Percentiles rank a stretch among this genome's conserved stretches.
Evolutionary conservation across 1,140 invertebrate species (phyloP).

Genomic region (Melanaphis sacchari): DNA sequence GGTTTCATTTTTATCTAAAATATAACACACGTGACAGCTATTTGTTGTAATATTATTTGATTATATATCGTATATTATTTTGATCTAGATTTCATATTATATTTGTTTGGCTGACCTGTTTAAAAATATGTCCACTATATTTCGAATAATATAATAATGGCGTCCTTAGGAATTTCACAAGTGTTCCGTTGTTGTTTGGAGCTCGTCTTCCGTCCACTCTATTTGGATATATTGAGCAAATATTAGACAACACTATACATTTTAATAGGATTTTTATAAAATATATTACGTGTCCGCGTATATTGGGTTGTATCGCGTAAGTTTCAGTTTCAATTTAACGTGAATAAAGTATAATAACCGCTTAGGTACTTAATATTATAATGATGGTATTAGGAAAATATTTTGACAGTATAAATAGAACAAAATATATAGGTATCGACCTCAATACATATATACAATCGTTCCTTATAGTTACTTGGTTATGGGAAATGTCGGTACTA

Average conservation of each 20-base stretch:
- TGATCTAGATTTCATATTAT: neutral
- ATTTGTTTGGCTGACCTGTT: neutral
- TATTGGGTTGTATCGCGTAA: neutral
- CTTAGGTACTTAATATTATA: neutral
- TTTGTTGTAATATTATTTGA: neutral
- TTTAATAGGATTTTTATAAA: neutral
- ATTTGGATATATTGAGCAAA: neutral
- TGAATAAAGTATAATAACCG: conserved; percentile 13
- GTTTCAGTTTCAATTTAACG: conserved; percentile 21
- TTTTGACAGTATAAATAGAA: neutral
- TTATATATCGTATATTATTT: neutral
- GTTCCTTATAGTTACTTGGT: conserved; percentile 15
- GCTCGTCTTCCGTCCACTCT: neutral
- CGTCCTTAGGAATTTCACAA: conserved; percentile 23
- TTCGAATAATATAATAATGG: conserved; percentile 15
- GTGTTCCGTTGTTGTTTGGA: neutral
- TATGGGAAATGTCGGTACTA: neutral
- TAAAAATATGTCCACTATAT: neutral
- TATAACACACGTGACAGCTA: neutral
- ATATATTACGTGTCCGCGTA: neutral
- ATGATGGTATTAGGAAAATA: neutral
- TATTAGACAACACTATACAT: neutral
- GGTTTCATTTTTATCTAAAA: neutral
- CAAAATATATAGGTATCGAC: neutral
- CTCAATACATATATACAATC: neutral